These are phyloP conservation scores for Pteronura brasiliensis DNA, from an alignment of 2,113 vertebrate genomes.

Conservation along the genomic window DNA sequence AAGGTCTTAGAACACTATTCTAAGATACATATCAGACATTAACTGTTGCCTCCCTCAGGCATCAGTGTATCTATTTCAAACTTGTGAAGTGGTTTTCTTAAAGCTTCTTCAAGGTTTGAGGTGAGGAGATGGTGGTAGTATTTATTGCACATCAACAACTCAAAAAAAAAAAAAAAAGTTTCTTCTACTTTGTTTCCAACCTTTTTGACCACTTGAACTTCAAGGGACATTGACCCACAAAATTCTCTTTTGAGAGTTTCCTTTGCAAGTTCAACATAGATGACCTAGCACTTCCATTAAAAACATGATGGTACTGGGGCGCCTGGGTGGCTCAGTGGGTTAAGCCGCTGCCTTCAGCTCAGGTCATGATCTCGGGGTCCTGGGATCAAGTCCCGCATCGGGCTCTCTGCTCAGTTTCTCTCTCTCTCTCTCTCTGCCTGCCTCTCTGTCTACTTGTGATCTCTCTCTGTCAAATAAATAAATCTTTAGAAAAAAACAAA, in stretches of 20 bases:
- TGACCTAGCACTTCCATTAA: not conserved
- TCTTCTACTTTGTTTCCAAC: not conserved
- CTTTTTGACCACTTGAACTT: not conserved
- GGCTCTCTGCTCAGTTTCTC: too few relatives aligned
- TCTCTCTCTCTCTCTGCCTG: too few relatives aligned
- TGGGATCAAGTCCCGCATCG: too few relatives aligned
- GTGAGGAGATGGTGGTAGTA: not conserved
- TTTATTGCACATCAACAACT: not conserved
- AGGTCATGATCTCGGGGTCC: too few relatives aligned
- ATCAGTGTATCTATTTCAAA: not conserved
- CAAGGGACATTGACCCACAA: not conserved
- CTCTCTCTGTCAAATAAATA: too few relatives aligned
- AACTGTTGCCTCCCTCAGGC: not conserved
- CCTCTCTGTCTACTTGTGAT: too few relatives aligned
- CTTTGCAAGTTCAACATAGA: not conserved
- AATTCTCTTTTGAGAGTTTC: not conserved
- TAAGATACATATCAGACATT: not conserved
- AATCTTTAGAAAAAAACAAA: too few relatives aligned
- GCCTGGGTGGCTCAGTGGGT: too few relatives aligned
- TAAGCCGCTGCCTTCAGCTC: too few relatives aligned
- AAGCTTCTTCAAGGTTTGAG: not conserved
- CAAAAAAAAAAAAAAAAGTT: not conserved
- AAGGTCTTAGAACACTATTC: not conserved
- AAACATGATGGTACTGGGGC: not conserved
- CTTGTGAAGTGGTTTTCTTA: not conserved